phyloP scores from a whole-genome alignment of 2,888 invertebrate species.

The Seira musarum region DNA sequence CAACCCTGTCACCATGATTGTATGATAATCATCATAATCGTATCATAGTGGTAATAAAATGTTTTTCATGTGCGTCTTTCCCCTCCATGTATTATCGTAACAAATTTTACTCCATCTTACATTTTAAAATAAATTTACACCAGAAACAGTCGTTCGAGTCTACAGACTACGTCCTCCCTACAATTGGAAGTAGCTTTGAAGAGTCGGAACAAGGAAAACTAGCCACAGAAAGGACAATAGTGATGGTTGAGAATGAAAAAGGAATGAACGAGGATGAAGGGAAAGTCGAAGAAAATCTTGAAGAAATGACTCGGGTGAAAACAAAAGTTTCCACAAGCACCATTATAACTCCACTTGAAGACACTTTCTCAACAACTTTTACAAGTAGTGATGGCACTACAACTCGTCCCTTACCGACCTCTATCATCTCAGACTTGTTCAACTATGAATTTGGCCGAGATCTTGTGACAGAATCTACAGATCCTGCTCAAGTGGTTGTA shows the following conservation, averaged over 20 bases:
- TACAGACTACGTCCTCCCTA: conserved; percentile 21
- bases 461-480: conserved; percentile 27
- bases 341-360: conserved; percentile 38
- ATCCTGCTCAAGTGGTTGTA: conserved; percentile 26
- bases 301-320: conserved; percentile 40
- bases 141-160: background rate
- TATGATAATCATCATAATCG: too few relatives aligned
- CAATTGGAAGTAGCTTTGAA: conserved; percentile 6
- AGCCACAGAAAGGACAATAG: too few relatives aligned
- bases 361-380: conserved; percentile 18
- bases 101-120: background rate
- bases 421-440: conserved; percentile 5
- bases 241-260: too few relatives aligned
- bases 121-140: background rate
- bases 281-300: conserved; percentile 22
- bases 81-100: background rate
- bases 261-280: conserved; percentile 23
- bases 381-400: background rate
- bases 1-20: too few relatives aligned
- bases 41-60: too few relatives aligned
- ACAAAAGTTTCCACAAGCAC: conserved; percentile 48
- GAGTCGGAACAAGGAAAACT: conserved; percentile 17
- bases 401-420: conserved; percentile 13
- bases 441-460: conserved; percentile 41
- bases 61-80: too few relatives aligned